Conservation (phyloP, 2,888 invertebrate genomes). For the Horisme vitalbata region DNA sequence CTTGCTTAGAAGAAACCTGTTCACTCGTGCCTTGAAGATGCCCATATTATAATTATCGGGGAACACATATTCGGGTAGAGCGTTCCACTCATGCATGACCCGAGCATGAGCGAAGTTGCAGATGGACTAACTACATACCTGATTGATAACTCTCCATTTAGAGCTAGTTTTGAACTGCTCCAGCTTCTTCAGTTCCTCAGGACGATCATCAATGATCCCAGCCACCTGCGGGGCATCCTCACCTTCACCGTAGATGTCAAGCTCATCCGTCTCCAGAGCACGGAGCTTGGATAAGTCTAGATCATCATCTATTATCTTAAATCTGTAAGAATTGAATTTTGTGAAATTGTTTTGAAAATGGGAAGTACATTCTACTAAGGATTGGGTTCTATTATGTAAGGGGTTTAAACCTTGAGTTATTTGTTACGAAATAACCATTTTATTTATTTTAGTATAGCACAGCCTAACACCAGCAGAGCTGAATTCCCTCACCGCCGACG, state of each 20-base stretch:
- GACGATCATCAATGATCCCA: constrained; percentile 92
- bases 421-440: too few species aligned
- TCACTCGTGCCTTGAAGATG: too few species aligned
- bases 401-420: too few species aligned
- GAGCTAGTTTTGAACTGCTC: constrained; percentile 68
- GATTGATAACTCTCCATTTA: constrained; percentile 74
- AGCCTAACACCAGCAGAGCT: too few species aligned
- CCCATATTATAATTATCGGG: too few species aligned
- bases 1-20: too few species aligned
- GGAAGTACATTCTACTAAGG: neutral
- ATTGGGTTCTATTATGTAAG: too few species aligned
- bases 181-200: constrained; percentile 81
- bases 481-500: too few species aligned
- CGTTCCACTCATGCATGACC: too few species aligned
- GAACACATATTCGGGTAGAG: too few species aligned
- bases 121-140: constrained; percentile 45
- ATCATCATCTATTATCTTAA: constrained; percentile 95
- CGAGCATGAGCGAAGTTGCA: too few species aligned
- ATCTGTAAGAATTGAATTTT: constrained; percentile 67
- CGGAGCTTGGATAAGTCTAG: constrained; percentile 85
- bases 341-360: neutral
- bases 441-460: too few species aligned
- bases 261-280: constrained; percentile 84
- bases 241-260: constrained; percentile 86
- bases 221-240: constrained; percentile 96